Evolutionary conservation across 2,888 invertebrate species (phyloP).

Genomic region (Platypus cylindrus): DNA sequence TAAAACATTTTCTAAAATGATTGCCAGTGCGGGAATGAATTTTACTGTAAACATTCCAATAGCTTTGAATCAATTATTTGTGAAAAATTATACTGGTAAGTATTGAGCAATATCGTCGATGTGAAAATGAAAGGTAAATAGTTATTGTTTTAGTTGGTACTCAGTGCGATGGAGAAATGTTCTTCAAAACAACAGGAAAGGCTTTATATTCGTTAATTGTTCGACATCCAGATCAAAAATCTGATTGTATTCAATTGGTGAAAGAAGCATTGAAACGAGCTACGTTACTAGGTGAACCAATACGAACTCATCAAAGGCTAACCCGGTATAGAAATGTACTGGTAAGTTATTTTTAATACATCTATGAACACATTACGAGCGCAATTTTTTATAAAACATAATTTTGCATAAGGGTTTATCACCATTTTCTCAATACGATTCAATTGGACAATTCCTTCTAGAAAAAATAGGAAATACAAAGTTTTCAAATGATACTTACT

Average conservation of each 20-base stretch:
- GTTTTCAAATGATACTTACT: slow-evolving; percentile 55
- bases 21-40: slow-evolving; percentile 29
- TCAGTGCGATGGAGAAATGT: slow-evolving; percentile 53
- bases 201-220: slow-evolving; percentile 53
- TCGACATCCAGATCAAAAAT: slow-evolving; percentile 41
- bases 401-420: slow-evolving; percentile 48
- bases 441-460: slow-evolving; percentile 55
- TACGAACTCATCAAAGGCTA: slow-evolving; percentile 51
- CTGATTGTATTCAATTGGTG: slow-evolving; percentile 51
- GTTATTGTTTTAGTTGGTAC: slow-evolving; percentile 22
- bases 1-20: slow-evolving; percentile 25
- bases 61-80: slow-evolving; percentile 31
- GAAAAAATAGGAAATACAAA: slow-evolving; percentile 50
- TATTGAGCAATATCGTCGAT: slow-evolving; percentile 1
- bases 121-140: too few relatives aligned
- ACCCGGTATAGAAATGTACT: slow-evolving; percentile 57
- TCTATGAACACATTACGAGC: background rate
- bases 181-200: slow-evolving; percentile 55
- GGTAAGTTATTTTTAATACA: slow-evolving; percentile 31
- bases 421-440: slow-evolving; percentile 58
- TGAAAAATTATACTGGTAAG: slow-evolving; percentile 30
- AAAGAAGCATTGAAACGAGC: slow-evolving; percentile 52
- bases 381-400: background rate
- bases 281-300: slow-evolving; percentile 49
- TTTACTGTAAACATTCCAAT: slow-evolving; percentile 32